Evolutionary conservation across 2,888 invertebrate species (phyloP).

Genomic region (Eupithecia exiguata): DNA sequence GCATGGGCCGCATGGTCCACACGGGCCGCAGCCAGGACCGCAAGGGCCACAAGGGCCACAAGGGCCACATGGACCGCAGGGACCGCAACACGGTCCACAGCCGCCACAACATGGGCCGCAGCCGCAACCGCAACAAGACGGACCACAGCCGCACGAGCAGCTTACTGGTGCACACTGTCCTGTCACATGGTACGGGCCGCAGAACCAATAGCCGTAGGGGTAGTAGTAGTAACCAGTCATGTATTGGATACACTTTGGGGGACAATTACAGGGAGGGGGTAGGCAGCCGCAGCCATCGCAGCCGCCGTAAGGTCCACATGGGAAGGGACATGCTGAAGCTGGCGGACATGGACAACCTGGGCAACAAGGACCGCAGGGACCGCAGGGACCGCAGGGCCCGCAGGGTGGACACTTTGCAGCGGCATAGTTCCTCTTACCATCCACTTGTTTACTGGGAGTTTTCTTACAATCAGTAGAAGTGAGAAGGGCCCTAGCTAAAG

Average conservation of each 20-base stretch:
- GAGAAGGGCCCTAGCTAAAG: conserved; percentile 16
- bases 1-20: conserved; percentile 25
- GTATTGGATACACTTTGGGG: conserved; percentile 67
- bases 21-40: conserved; percentile 10
- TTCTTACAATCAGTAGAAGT: conserved; percentile 30
- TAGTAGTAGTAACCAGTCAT: conserved; percentile 77
- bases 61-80: conserved; percentile 34
- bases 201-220: conserved; percentile 74
- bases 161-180: conserved; percentile 52
- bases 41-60: conserved; percentile 13
- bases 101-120: conserved; percentile 37
- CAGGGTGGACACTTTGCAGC: conserved; percentile 2
- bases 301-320: conserved; percentile 58
- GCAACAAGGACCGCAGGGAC: conserved; percentile 1
- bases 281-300: conserved; percentile 57
- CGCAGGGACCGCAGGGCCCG: background rate
- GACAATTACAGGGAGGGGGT: conserved; percentile 67
- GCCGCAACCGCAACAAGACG: conserved; percentile 37
- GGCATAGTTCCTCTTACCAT: background rate
- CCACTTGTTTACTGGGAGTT: conserved; percentile 18
- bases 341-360: conserved; percentile 2
- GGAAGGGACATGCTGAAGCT: conserved; percentile 44
- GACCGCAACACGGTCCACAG: conserved; percentile 48
- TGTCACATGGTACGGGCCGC: conserved; percentile 70
- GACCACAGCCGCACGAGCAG: conserved; percentile 39